phyloP scores from a whole-genome alignment of 2,797 vertebrate genomes.

The Argya squamiceps region DNA sequence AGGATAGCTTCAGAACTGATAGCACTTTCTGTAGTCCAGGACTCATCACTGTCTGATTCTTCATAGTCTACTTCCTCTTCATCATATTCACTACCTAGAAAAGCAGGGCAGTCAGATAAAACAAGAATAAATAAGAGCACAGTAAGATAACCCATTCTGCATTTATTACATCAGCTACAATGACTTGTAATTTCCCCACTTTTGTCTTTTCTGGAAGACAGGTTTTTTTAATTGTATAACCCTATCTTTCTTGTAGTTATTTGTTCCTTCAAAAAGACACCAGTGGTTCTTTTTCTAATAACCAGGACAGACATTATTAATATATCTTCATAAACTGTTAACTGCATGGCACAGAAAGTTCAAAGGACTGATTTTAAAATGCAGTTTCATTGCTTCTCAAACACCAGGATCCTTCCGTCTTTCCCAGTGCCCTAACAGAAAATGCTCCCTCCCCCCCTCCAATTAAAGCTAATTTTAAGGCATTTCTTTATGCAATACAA shows the following conservation, averaged over 20 bases:
- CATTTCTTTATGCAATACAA: slow-evolving; percentile 73
- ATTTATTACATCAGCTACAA: slow-evolving; percentile 6
- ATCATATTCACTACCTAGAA: slow-evolving; percentile 94
- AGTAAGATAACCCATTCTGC: neutral
- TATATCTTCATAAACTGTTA: slow-evolving; percentile 32
- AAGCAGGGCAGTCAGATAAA: neutral
- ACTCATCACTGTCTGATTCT: slow-evolving; percentile 98
- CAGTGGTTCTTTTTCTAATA: slow-evolving; percentile 20
- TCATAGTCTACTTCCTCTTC: slow-evolving; percentile 98
- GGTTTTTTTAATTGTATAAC: slow-evolving; percentile 29
- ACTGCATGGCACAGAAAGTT: neutral
- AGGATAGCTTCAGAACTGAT: slow-evolving; percentile 99
- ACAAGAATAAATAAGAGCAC: neutral
- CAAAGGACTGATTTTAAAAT: slow-evolving; percentile 38
- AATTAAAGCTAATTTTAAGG: slow-evolving; percentile 65
- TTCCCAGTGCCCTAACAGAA: neutral
- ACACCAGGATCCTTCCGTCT: slow-evolving; percentile 25
- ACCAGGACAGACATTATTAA: slow-evolving; percentile 12
- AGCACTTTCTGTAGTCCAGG: slow-evolving; percentile 98
- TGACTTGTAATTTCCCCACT: slow-evolving; percentile 27
- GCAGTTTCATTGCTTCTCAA: slow-evolving; percentile 34
- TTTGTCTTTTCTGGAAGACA: neutral
- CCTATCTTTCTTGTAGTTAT: neutral
- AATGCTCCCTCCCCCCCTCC: neutral
- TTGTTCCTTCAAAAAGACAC: slow-evolving; percentile 19